phyloP scores from a whole-genome alignment of 2,113 vertebrate species.

The Callopanchax toddi region DNA sequence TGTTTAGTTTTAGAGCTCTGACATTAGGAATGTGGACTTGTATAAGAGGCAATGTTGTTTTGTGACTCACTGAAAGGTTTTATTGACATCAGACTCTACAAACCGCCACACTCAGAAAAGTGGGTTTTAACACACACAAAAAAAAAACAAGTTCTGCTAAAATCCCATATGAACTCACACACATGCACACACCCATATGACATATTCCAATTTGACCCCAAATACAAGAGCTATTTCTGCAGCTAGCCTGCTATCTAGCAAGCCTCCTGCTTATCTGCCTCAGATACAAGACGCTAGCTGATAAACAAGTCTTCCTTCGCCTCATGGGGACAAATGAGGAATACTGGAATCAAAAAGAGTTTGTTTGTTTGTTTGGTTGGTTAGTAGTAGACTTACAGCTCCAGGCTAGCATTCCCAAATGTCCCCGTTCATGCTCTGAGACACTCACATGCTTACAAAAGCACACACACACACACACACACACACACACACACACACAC shows the following conservation, averaged over 20 bases:
- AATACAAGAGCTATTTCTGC: not conserved
- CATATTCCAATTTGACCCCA: not conserved
- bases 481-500: conserved; percentile 42
- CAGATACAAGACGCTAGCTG: not conserved
- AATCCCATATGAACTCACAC: not conserved
- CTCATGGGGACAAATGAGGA: conserved; percentile 12
- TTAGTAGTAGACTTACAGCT: conserved; percentile 34
- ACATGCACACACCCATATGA: not conserved
- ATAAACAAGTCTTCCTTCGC: not conserved
- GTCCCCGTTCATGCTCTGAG: conserved; percentile 41
- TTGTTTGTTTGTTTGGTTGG: conserved; percentile 27
- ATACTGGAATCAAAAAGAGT: conserved; percentile 1
- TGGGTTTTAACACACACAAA: not conserved
- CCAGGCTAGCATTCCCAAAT: conserved; percentile 28
- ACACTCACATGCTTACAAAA: conserved; percentile 28
- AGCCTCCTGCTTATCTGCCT: not conserved
- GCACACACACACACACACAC: conserved; percentile 43
- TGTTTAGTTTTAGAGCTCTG: too few species aligned
- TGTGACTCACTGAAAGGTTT: not conserved
- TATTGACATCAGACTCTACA: not conserved
- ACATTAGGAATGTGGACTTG: too few species aligned
- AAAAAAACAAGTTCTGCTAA: not conserved
- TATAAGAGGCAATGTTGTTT: not conserved
- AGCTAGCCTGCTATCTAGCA: not conserved
- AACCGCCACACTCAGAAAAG: not conserved